Conservation (phyloP, 2,888 invertebrate genomes). For the Seladonia tumulorum region DNA sequence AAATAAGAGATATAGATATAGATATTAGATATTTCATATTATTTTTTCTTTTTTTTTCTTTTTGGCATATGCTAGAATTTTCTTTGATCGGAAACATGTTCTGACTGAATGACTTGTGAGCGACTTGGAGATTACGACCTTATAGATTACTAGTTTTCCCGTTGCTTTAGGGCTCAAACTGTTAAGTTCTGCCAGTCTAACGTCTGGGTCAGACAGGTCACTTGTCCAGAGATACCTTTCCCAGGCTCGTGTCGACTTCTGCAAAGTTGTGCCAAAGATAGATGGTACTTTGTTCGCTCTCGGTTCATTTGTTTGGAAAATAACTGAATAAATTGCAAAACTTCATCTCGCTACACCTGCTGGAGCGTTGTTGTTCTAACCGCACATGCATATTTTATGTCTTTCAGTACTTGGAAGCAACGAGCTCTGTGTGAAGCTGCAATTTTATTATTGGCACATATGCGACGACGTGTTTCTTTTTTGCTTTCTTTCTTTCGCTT, state of each 20-base stretch:
- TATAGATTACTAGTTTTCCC: neutral
- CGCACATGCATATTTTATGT: neutral
- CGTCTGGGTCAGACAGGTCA: neutral
- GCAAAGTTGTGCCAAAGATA: neutral
- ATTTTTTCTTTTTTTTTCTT: too few relatives aligned
- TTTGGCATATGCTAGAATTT: too few relatives aligned
- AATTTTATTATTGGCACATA: neutral
- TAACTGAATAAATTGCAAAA: neutral
- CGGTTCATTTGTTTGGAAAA: neutral
- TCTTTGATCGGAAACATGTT: neutral
- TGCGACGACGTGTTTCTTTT: neutral
- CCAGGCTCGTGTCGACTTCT: conserved; percentile 1
- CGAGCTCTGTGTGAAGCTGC: neutral
- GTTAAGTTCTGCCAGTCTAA: neutral
- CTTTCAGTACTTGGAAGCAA: neutral
- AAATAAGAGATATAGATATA: too few relatives aligned
- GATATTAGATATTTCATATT: too few relatives aligned
- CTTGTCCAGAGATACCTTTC: neutral
- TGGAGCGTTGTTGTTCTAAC: neutral
- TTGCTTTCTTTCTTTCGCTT: too few relatives aligned
- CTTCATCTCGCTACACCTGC: neutral
- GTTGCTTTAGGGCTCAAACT: neutral
- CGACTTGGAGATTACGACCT: neutral
- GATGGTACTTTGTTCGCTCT: neutral
- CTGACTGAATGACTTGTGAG: neutral